Conservation (phyloP, 2,113 vertebrate genomes). For the Hypomesus transpacificus region DNA sequence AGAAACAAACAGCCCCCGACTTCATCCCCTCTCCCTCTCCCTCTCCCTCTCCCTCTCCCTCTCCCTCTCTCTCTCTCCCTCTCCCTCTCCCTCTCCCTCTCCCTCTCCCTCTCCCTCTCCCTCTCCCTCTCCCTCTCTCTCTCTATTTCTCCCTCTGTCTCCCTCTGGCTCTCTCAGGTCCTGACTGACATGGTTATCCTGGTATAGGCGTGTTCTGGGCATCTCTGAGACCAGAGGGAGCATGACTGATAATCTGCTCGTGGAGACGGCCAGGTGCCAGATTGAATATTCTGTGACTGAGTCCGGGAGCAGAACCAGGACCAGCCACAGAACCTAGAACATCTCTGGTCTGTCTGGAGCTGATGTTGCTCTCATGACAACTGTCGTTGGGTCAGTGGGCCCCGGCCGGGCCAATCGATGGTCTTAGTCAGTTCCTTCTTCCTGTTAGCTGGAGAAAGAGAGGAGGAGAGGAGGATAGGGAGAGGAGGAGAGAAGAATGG, state of each 20-base stretch:
- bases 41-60: neutral
- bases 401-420: too few relatives aligned
- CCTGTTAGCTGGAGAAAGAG: neutral
- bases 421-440: neutral
- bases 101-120: neutral
- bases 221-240: too few relatives aligned
- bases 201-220: too few relatives aligned
- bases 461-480: neutral
- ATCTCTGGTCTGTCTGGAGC: too few relatives aligned
- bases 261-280: too few relatives aligned
- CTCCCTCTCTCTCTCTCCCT: neutral
- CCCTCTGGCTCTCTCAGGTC: neutral
- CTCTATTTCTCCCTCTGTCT: neutral
- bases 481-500: neutral
- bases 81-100: neutral
- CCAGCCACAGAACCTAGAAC: too few relatives aligned
- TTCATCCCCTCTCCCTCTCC: neutral
- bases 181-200: too few relatives aligned
- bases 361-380: too few relatives aligned
- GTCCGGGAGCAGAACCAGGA: too few relatives aligned
- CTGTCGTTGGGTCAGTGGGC: too few relatives aligned
- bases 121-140: neutral
- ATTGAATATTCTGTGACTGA: too few relatives aligned
- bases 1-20: slow-evolving; percentile 30
- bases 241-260: too few relatives aligned